Base-by-base conservation (phyloP, 2,113 vertebrate genomes). In the Neodon shergylaensis region DNA sequence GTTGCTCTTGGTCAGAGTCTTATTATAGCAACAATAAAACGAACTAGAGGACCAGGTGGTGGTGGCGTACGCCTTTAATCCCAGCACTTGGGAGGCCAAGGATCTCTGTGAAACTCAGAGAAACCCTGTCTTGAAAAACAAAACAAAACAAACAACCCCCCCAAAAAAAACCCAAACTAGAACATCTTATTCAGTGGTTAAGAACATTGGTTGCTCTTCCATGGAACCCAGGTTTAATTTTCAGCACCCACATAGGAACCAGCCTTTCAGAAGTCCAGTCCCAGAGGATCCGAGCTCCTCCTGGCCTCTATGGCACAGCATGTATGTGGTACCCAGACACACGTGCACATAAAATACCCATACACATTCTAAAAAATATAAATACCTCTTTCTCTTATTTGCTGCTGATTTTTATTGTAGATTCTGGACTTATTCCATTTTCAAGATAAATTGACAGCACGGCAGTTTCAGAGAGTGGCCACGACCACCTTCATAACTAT, bases 391-490 rank as follows among this genome's bases (percentile, higher is more conserved):
- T 61, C 77, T 84, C n/a, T 44, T 68, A 9, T 31, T 79, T 93
- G 87, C 22, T 92, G 39, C 42, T 10, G 39, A 24, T 66, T 97
- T 58, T 72, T 89, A 22, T 97, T 95, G 44, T 96, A 99, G 99
- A 97, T 99, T 52, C 97, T 99, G 33, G 99, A 99, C 84, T 98
- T 99, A 88, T 98, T 99, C 90, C 99, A 99, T 98, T 98, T 99
- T 93, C 99, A 98, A 97, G 99, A 99, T 98, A 98, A 98, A 79
- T 94, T 97, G 95, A 98, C 98, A 0, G 99, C 98, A 0, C 98
- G 85, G 54, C 99, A 99, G 96, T 99, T 99, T 95, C 99, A 99
- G 98, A 98, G 98, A 16, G 99, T 99, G 93, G 99, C 99, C 94
- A 99, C 99, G 84, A 99, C 98, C 17, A 98, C 99, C 0, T 97